phyloP scores from a whole-genome alignment of 2,113 vertebrate species.

The Menura novaehollandiae region DNA sequence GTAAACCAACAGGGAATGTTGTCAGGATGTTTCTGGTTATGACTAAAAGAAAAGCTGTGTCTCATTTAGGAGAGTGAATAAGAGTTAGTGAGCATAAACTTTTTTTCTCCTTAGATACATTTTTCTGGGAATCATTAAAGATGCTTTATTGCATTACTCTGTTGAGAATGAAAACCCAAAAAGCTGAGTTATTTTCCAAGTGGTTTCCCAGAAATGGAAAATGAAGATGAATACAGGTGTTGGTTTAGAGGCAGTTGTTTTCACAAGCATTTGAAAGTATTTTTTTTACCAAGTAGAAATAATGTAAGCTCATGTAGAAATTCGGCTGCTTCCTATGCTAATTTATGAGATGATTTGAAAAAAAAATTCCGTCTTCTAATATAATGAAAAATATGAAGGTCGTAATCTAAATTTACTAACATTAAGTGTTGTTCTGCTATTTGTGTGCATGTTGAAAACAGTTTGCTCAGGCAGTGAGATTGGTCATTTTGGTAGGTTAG shows the following conservation, averaged over 20 bases:
- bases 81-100: background rate
- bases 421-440: background rate
- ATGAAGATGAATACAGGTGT: background rate
- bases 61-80: background rate
- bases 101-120: background rate
- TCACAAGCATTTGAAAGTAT: background rate
- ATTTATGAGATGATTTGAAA: background rate
- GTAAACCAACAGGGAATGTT: background rate
- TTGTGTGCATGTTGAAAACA: background rate
- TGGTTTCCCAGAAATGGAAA: background rate
- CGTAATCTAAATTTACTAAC: background rate
- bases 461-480: background rate
- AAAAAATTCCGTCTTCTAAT: background rate
- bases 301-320: background rate
- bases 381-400: background rate
- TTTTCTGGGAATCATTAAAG: background rate
- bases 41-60: background rate
- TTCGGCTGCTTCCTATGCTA: background rate
- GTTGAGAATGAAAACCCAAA: background rate
- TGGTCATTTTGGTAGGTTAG: background rate
- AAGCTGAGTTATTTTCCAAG: background rate
- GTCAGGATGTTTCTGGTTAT: background rate
- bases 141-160: background rate
- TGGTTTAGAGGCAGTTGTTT: background rate
- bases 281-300: background rate